A percentile compares a stretch with the other conserved stretches of the same genome.
Evolutionary conservation across 2,797 vertebrate genomes (phyloP).

Genomic region (Sternarchorhynchus goeldii): DNA sequence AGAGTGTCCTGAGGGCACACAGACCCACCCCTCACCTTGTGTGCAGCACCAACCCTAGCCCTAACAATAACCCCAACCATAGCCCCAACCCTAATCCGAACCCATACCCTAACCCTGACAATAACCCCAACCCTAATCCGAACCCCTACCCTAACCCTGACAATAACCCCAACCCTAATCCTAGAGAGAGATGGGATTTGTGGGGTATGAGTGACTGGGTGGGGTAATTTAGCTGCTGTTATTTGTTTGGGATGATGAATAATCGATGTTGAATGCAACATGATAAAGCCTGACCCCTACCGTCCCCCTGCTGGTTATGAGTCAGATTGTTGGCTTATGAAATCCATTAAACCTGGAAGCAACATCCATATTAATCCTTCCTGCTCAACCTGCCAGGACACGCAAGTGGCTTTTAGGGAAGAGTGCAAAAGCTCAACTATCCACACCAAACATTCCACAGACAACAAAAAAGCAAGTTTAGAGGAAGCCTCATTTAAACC

Average conservation of each 20-base stretch:
- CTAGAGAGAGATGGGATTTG: too few relatives aligned
- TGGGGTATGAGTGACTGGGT: neutral
- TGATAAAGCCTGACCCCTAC: neutral
- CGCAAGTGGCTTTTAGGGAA: neutral
- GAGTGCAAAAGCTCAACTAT: neutral
- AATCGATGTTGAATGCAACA: neutral
- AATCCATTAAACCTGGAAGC: constrained; percentile 4
- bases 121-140: too few relatives aligned
- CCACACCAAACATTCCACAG: constrained; percentile 1
- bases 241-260: neutral
- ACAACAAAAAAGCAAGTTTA: neutral
- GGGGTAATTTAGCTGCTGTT: neutral
- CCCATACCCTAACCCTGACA: too few relatives aligned
- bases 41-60: too few relatives aligned
- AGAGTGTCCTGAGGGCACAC: constrained; percentile 41
- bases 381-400: neutral
- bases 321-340: constrained; percentile 4
- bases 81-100: too few relatives aligned
- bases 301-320: too few relatives aligned
- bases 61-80: too few relatives aligned
- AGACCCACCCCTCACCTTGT: neutral
- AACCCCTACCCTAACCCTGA: too few relatives aligned
- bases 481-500: too few relatives aligned
- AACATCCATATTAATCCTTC: neutral
- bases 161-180: too few relatives aligned